Evolutionary conservation across 2,888 invertebrate species (phyloP).

Genomic region (Andrena trimmerana): DNA sequence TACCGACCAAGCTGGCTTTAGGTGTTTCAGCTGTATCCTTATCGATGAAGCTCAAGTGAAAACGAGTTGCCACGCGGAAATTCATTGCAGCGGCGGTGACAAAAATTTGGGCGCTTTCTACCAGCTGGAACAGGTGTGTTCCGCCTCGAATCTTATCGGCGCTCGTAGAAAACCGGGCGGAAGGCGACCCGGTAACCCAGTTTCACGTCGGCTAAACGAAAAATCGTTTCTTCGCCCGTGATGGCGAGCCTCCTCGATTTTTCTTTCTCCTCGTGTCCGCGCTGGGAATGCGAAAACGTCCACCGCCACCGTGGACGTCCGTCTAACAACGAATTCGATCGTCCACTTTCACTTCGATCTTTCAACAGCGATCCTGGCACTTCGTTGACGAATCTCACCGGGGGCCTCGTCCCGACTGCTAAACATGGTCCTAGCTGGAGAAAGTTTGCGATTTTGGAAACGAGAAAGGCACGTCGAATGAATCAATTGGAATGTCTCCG

Average conservation of each 20-base stretch:
- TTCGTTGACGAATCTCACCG: constrained; percentile 24
- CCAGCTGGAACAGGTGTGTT: constrained; percentile 71
- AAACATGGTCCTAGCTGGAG: constrained; percentile 13
- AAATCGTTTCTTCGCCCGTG: constrained; percentile 61
- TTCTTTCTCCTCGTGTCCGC: constrained; percentile 39
- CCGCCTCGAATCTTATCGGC: constrained; percentile 67
- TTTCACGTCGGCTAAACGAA: constrained; percentile 68
- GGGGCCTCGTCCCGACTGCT: constrained; percentile 9
- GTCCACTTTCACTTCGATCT: constrained; percentile 62
- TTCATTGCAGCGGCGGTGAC: constrained; percentile 36
- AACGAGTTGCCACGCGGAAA: constrained; percentile 2
- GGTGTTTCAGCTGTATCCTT: too few relatives aligned
- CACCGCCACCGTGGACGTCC: neutral
- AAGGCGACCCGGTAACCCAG: constrained; percentile 73
- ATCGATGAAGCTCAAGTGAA: neutral
- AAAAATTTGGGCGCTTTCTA: constrained; percentile 83
- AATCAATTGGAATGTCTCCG: neutral
- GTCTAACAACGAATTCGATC: constrained; percentile 46
- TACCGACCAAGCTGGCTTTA: too few relatives aligned
- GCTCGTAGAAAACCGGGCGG: constrained; percentile 76
- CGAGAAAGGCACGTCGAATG: neutral
- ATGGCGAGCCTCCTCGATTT: constrained; percentile 39
- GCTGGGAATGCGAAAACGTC: constrained; percentile 51
- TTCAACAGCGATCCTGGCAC: neutral
- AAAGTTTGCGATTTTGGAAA: constrained; percentile 54